Percentiles rank a stretch among this genome's conserved stretches.
phyloP scores from a whole-genome alignment of 2,797 vertebrate genomes.

The Eleutherodactylus coqui region DNA sequence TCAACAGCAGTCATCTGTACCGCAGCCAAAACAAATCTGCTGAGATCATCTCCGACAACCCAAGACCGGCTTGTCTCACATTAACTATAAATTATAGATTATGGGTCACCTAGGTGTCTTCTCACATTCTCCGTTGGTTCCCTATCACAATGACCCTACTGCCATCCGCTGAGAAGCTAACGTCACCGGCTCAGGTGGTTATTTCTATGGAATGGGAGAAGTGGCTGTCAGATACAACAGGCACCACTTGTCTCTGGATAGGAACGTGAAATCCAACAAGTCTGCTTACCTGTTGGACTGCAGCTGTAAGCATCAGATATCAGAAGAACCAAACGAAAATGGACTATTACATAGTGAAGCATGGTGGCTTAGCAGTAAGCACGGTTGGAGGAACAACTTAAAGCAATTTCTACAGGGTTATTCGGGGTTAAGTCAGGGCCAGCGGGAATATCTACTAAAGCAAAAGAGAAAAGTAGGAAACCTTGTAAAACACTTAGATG shows the following conservation, averaged over 20 bases:
- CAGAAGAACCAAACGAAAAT: no score
- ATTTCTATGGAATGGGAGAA: neutral
- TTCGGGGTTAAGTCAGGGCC: no score
- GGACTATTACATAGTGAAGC: no score
- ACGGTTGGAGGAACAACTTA: no score
- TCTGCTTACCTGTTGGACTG: neutral
- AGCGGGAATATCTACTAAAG: no score
- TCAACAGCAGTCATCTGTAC: conserved; percentile 5
- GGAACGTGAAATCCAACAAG: neutral
- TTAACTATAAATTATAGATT: neutral
- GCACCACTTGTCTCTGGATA: neutral
- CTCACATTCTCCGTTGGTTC: neutral
- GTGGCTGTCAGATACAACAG: neutral
- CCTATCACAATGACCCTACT: neutral
- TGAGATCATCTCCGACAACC: neutral
- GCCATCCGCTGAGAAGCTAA: neutral
- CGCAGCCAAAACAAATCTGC: conserved; percentile 15
- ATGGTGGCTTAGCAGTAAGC: no score
- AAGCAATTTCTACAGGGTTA: no score
- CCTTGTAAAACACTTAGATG: no score
- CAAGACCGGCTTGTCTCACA: neutral
- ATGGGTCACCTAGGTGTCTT: neutral
- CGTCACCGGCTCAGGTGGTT: no score
- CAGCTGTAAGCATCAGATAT: no score
- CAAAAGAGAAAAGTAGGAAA: no score